phyloP scores from a whole-genome alignment of 2,888 invertebrate species.

The Andricus curvator region DNA sequence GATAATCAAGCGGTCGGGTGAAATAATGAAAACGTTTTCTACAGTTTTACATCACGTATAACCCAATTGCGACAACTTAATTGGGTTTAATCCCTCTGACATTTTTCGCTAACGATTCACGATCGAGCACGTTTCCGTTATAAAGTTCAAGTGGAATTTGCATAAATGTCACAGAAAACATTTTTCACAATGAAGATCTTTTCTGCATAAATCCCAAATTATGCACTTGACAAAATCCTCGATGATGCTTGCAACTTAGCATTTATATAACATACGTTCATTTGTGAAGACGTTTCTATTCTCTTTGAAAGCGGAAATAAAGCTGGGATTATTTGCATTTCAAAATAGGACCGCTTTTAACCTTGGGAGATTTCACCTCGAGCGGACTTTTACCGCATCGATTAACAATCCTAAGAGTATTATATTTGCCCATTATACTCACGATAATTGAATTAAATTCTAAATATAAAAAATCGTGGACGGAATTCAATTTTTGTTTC shows the following conservation, averaged over 20 bases:
- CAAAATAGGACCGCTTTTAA: constrained; percentile 23
- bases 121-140: constrained; percentile 24
- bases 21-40: background rate
- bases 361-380: constrained; percentile 1
- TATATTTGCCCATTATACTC: background rate
- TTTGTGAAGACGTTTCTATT: background rate
- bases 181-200: background rate
- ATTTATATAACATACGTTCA: background rate
- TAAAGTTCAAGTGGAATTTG: constrained; percentile 30
- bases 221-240: constrained; percentile 10
- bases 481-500: constrained; percentile 67
- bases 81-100: background rate
- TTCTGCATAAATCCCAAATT: background rate
- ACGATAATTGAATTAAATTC: background rate
- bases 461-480: background rate
- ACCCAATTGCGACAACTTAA: constrained; percentile 12
- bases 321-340: constrained; percentile 8
- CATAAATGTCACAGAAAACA: constrained; percentile 5
- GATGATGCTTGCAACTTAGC: background rate
- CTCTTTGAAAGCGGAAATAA: constrained; percentile 3
- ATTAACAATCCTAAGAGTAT: background rate
- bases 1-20: constrained; percentile 2
- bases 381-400: constrained; percentile 18
- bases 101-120: background rate
- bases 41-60: constrained; percentile 13